A percentile compares a stretch with the other conserved stretches of the same genome.
These are phyloP conservation scores for Poeciliopsis occidentalis DNA, from an alignment of 2,113 vertebrate species.

Conservation along the genomic window DNA sequence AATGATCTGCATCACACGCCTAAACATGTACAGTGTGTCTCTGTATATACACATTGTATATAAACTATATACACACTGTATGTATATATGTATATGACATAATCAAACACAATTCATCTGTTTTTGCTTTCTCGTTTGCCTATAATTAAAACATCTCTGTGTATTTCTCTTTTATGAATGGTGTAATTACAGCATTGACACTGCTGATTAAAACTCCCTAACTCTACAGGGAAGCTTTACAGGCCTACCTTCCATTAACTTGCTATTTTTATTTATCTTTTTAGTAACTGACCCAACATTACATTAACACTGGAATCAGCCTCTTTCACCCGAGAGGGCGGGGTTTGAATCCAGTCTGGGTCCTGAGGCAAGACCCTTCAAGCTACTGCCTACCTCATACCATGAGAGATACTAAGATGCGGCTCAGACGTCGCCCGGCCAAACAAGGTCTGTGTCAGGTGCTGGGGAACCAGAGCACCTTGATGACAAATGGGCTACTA, in stretches of 20 bases:
- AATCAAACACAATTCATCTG: slow-evolving; percentile 39
- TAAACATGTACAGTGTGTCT: neutral
- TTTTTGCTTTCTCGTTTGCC: slow-evolving; percentile 13
- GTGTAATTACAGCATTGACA: slow-evolving; percentile 54
- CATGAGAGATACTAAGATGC: too few relatives aligned
- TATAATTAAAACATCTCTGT: slow-evolving; percentile 56
- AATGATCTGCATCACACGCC: neutral
- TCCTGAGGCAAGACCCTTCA: too few relatives aligned
- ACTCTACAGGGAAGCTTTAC: slow-evolving; percentile 39
- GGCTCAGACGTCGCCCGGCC: too few relatives aligned
- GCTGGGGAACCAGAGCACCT: too few relatives aligned
- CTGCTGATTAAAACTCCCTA: slow-evolving; percentile 63
- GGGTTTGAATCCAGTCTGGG: too few relatives aligned
- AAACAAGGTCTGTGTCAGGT: too few relatives aligned
- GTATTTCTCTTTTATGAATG: slow-evolving; percentile 53
- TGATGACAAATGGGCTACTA: too few relatives aligned
- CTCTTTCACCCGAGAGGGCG: neutral
- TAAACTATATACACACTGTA: neutral
- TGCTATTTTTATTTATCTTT: neutral
- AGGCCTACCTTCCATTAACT: neutral
- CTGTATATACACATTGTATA: too few relatives aligned
- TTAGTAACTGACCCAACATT: neutral
- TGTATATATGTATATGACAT: slow-evolving; percentile 17
- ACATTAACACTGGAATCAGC: neutral
- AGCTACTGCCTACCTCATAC: too few relatives aligned